These are phyloP conservation scores for Cerceris ruficornis DNA, from an alignment of 2,888 invertebrate genomes.

Conservation along the genomic window DNA sequence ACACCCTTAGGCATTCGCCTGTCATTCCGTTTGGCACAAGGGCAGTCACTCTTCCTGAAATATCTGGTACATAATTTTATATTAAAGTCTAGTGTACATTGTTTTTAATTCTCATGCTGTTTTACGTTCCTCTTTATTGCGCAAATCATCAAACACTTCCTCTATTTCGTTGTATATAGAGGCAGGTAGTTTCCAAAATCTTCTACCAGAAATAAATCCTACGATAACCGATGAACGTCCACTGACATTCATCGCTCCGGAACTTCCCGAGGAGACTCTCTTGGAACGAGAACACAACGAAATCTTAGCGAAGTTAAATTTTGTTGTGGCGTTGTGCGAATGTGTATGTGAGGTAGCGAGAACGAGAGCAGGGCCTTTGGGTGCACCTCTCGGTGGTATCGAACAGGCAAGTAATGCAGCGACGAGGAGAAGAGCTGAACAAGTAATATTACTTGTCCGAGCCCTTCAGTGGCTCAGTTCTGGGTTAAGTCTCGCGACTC, in stretches of 20 bases:
- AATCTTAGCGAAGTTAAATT: constrained; percentile 97
- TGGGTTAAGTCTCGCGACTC: constrained; percentile 94
- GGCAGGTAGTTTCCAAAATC: constrained; percentile 83
- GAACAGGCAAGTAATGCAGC: constrained; percentile 79
- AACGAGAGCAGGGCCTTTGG: constrained; percentile 90
- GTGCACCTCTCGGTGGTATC: constrained; percentile 81
- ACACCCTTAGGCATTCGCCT: constrained; percentile 83
- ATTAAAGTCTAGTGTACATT: background rate
- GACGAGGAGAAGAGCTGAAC: constrained; percentile 86
- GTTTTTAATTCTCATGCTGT: background rate
- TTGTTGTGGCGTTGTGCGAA: constrained; percentile 97
- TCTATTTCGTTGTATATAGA: constrained; percentile 74
- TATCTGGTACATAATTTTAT: constrained; percentile 74
- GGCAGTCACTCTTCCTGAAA: constrained; percentile 87
- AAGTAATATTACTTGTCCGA: constrained; percentile 93
- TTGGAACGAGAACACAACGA: constrained; percentile 98
- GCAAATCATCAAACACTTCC: constrained; percentile 43
- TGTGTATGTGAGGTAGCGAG: constrained; percentile 95
- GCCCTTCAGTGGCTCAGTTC: constrained; percentile 97
- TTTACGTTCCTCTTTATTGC: background rate
- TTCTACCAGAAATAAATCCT: constrained; percentile 81
- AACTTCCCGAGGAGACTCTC: constrained; percentile 96
- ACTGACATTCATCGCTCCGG: constrained; percentile 92
- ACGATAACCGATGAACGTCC: constrained; percentile 81
- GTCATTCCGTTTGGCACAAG: constrained; percentile 86